Evolutionary conservation across 2,113 vertebrate genomes (phyloP), one percentile per base, ranked within the genome.

Genomic region (Zosterops lateralis): DNA sequence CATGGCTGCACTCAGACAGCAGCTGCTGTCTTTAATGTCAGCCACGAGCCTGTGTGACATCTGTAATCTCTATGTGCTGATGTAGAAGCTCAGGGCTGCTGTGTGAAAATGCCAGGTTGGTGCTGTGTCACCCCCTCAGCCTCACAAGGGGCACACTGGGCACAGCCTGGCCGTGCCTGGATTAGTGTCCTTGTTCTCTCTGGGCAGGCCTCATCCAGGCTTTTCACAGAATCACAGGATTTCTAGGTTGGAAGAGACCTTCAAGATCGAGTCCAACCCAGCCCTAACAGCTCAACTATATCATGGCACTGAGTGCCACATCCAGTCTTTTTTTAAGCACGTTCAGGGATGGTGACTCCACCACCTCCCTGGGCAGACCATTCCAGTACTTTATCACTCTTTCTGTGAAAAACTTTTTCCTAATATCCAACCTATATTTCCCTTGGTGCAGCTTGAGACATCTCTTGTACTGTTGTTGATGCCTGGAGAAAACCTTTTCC

Each of bases 61-160:
- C 36, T 89, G n/a, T 81, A 60, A 77, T 73, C 58, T 74, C 10
- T 19, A 10, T 7, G 2, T 16, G 29, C 2, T 78, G 56, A 3
- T 10, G 14, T 6, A 60, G 54, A 60, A 68, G 31, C 53, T 89
- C 34, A 40, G 47, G 26, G 26, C 26, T 7, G 0, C 25, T 29
- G 17, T 29, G 48, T 84, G 61, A 57, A 89, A 78, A 72, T 20
- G 18, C 34, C 26, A 66, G 22, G 3, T 11, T 70, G 60, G 26
- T 1, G 0, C 70, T 6, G 7, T 62, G 36, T 45, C 4, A 1
- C 9, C 29, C 47, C 16, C 17, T 78, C 50, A 58, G n/a, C 38
- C 38, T 64, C 31, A 32, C 25, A 28, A 77, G 2, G 3, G n/a
- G 4, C 24, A 67, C 67, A 3, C 12, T 56, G 44, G 24, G 44